Conservation (phyloP, 2,113 vertebrate genomes). For the Myanophis thanlyinensis region DNA sequence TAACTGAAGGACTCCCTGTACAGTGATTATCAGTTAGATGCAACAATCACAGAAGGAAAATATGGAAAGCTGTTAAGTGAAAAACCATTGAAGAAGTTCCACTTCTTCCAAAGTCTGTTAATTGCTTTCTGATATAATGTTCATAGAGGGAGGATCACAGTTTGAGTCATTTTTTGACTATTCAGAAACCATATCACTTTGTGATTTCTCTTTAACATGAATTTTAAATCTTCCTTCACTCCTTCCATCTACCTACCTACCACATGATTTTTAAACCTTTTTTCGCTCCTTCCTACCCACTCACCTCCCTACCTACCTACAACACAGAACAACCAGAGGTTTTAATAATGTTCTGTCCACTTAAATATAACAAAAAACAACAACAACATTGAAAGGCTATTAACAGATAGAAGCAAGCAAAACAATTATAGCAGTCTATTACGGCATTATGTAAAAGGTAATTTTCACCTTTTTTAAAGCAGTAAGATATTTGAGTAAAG, state of each 20-base stretch:
- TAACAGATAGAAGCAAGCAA: background rate
- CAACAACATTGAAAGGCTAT: background rate
- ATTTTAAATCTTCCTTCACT: background rate
- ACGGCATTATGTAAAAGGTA: background rate
- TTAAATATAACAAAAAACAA: constrained; percentile 15
- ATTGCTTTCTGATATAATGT: constrained; percentile 28
- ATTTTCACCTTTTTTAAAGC: background rate
- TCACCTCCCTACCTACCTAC: background rate
- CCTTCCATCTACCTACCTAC: background rate
- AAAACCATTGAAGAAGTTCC: constrained; percentile 44
- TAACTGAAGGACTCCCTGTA: background rate
- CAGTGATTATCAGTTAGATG: background rate
- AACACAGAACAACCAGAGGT: constrained; percentile 15
- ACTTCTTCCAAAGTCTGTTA: constrained; percentile 49
- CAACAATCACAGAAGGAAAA: background rate
- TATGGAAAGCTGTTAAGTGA: background rate
- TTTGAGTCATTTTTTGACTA: constrained; percentile 35
- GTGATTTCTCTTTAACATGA: background rate
- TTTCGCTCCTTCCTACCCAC: no score
- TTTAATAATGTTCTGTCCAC: constrained; percentile 8
- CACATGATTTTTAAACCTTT: no score
- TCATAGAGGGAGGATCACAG: constrained; percentile 40
- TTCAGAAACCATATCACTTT: constrained; percentile 10
- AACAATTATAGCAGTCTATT: constrained; percentile 18
- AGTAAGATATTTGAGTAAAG: background rate